phyloP scores from a whole-genome alignment of 2,888 invertebrate species.

The Eilema sororculum region DNA sequence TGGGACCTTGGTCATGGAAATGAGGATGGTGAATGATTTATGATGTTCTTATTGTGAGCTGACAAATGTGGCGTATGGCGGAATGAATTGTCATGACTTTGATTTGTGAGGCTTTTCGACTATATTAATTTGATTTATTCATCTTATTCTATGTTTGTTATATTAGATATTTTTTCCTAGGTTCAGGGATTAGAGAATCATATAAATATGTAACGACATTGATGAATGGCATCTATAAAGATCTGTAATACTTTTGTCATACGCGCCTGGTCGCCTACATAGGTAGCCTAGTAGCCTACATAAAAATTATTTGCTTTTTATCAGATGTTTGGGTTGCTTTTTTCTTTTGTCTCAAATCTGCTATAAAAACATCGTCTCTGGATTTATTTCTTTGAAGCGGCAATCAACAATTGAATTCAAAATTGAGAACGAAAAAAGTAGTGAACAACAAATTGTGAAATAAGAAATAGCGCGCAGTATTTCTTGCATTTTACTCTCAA shows the following conservation, averaged over 20 bases:
- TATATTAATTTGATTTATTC: background rate
- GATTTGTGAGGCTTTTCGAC: background rate
- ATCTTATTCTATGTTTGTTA: background rate
- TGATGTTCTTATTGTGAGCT: conserved; percentile 31
- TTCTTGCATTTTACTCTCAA: conserved; percentile 27
- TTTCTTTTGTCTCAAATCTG: too few relatives aligned
- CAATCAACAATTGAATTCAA: conserved; percentile 8
- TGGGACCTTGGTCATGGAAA: conserved; percentile 29
- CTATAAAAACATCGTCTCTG: too few relatives aligned
- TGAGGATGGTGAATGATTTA: conserved; percentile 33
- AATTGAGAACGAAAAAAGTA: conserved; percentile 9
- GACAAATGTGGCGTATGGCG: conserved; percentile 21
- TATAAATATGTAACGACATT: background rate
- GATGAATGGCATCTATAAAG: too few relatives aligned
- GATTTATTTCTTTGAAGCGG: background rate
- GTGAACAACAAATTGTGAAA: conserved; percentile 2
- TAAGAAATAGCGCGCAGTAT: conserved; percentile 17
- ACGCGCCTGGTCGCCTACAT: too few relatives aligned
- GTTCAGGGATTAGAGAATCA: background rate
- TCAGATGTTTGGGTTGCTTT: too few relatives aligned
- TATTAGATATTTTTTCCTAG: background rate
- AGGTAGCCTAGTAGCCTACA: too few relatives aligned
- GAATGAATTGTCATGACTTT: conserved; percentile 23
- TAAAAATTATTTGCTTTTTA: too few relatives aligned
- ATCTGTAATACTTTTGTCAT: too few relatives aligned